Percentiles rank a stretch among this genome's conserved stretches.
Evolutionary conservation across 2,113 vertebrate species (phyloP).

Genomic region (Spheniscus mendiculus): DNA sequence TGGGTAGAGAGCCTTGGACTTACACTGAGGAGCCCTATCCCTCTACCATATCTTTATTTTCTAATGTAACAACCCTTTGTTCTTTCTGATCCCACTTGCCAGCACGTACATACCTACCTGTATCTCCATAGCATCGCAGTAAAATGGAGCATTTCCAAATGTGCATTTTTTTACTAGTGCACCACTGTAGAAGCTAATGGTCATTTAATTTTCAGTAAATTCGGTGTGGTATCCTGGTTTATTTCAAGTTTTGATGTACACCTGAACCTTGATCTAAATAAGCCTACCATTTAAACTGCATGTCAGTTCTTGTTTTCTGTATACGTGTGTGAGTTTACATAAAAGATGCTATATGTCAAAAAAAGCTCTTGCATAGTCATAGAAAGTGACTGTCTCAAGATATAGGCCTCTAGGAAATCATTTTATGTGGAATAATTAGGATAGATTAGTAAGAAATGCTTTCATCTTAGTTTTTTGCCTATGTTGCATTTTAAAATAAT

Average conservation of each 20-base stretch:
- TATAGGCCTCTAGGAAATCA: slow-evolving; percentile 61
- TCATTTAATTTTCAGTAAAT: background rate
- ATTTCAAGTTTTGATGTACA: background rate
- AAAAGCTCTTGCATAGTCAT: background rate
- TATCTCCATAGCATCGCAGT: background rate
- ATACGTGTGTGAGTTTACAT: background rate
- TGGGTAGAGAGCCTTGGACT: background rate
- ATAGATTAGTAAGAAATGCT: slow-evolving; percentile 77
- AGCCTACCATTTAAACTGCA: background rate
- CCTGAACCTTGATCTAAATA: background rate
- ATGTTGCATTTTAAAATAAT: slow-evolving; percentile 76
- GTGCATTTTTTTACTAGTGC: background rate
- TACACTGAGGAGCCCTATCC: background rate
- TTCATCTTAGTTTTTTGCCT: slow-evolving; percentile 75
- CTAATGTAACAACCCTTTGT: background rate
- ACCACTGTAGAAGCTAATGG: background rate
- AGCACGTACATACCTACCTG: rapidly evolving
- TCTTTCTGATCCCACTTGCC: background rate
- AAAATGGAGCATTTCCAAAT: background rate
- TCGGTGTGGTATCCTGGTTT: background rate
- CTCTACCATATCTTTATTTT: background rate
- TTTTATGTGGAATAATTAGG: slow-evolving; percentile 80
- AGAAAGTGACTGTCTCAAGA: background rate
- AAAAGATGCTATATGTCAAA: background rate
- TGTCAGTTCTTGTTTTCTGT: background rate